Base-by-base conservation (phyloP, 2,113 vertebrate species). In the Perca fluviatilis region DNA sequence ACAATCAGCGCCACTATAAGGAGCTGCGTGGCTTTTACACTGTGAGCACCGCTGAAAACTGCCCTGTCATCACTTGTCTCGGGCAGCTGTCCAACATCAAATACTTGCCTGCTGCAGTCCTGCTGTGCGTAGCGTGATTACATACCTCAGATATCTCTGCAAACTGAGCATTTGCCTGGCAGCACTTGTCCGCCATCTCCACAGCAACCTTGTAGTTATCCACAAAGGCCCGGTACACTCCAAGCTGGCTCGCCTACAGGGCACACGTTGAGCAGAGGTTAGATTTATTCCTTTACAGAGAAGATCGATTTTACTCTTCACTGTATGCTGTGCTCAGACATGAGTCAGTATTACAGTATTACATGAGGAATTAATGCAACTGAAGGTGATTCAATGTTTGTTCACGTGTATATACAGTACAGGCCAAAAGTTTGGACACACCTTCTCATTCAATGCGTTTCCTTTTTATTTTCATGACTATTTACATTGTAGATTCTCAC, bases 111-210 rank as follows among this genome's bases (percentile, higher is more conserved):
- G 82, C 83, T 14, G 76, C 58, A 15, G 61, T 36, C 82, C 82
- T 3, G 81, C 90, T 82, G 86, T 18, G 80, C 0, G 47, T 63
- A 51, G 80, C 36, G 30, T 74, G 83, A 85, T 85, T 68, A 80
- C 92, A 91, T 97, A 99, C 98, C 98, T 99, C 98, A 10, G 98
- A 99, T 95, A 99, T 99, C 94, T 99, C 96, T 74, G 98, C 97
- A 91, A 99, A 99, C 95, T 99, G 98, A 83, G 95, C 90, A 79
- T 99, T 99, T 88, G 98, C 98, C 95, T 99, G 98, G 95, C 98
- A 99, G 95, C 98, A 99, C 85, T 99, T 99, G 96, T 99, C 98
- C 0, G 97, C 98, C 0, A 96, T 99, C 92, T 97, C 98, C 96
- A 99, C 97, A 54, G 98, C 98, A 90, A 98, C 96, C 85, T 97